Evolutionary conservation across 1,140 invertebrate genomes (phyloP).

Genomic region (Pogonognathellus flavescens): DNA sequence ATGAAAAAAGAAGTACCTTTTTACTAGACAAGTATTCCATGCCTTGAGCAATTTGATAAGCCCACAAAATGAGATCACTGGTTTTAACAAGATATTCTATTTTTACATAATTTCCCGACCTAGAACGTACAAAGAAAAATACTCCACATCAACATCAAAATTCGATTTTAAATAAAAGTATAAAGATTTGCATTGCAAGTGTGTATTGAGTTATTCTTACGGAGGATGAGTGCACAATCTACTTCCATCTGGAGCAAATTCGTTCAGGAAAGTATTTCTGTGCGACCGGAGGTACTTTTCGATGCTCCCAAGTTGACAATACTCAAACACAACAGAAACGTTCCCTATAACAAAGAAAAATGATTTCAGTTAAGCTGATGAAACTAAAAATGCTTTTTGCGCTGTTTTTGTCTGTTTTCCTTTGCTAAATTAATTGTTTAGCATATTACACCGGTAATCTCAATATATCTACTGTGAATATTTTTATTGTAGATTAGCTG

Average conservation of each 20-base stretch:
- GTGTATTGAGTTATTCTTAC: conserved; percentile 63
- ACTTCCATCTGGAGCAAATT: conserved; percentile 37
- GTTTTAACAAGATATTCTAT: conserved; percentile 60
- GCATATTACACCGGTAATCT: no score
- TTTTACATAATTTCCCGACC: conserved; percentile 40
- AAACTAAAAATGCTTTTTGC: neutral
- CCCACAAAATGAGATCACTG: conserved; percentile 61
- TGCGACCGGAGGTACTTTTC: conserved; percentile 50
- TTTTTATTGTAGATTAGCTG: neutral
- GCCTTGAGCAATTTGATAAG: conserved; percentile 63
- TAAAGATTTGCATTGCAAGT: neutral
- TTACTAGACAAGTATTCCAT: conserved; percentile 66
- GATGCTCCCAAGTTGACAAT: conserved; percentile 58
- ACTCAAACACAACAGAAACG: conserved; percentile 59
- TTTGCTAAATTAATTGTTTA: no score
- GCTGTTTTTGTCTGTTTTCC: no score
- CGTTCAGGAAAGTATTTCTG: conserved; percentile 48
- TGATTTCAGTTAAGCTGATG: neutral
- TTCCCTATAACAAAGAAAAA: conserved; percentile 49
- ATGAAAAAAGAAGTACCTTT: conserved; percentile 45
- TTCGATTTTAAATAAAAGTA: no score
- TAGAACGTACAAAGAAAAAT: neutral
- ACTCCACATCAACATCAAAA: neutral
- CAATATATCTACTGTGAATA: no score
- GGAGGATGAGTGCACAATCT: conserved; percentile 5